Base-by-base conservation (phyloP, 2,797 vertebrate species). In the Zalophus californianus region DNA sequence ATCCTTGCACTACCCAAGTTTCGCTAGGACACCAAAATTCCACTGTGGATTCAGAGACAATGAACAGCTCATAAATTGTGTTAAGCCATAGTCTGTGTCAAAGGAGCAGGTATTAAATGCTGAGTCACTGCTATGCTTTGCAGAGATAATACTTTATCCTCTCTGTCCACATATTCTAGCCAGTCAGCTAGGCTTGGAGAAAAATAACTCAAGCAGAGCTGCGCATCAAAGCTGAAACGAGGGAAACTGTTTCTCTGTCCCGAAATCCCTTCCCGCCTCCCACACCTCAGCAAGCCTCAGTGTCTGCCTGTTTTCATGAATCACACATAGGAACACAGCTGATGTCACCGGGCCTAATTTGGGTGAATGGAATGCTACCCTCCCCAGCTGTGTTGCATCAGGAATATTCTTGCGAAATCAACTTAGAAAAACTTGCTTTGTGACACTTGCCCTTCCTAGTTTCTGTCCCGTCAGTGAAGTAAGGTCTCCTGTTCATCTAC, bases 91-190 rank as follows among this genome's bases (percentile, higher is more conserved):
- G 89, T 94, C 94, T 86, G 70, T 91, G 96, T 93, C 97, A 89
- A 60, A 89, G 87, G 85, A 80, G 64, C 15, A 50, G 38, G 90
- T 87, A 84, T 85, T 96, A 96, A 96, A 87, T 64, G 93, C 68
- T 91, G 88, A 97, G 82, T 97, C 96, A 96, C 83, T 66, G 83
- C 89, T 90, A 56, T 44, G 91, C 93, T 97, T 84, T 80, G 88
- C 78, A 73, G 90, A 91, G 96, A 96, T 80, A 96, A 95, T 79
- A 44, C 90, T 91, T 93, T 72, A 84, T 92, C 90, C 90, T 97
- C 82, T 60, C 54, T 50, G 83, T 83, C 82, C 66, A 73, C 21
- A 16, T 38, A 82, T 1, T 85, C 86, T n/a, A 48, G 80, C 70
- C 73, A 85, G 90, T 88, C 89, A 96, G 70, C 87, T 16, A 68